A percentile compares a stretch with the other conserved stretches of the same genome.
phyloP scores from a whole-genome alignment of 2,888 invertebrate genomes.

The Achlya flavicornis region DNA sequence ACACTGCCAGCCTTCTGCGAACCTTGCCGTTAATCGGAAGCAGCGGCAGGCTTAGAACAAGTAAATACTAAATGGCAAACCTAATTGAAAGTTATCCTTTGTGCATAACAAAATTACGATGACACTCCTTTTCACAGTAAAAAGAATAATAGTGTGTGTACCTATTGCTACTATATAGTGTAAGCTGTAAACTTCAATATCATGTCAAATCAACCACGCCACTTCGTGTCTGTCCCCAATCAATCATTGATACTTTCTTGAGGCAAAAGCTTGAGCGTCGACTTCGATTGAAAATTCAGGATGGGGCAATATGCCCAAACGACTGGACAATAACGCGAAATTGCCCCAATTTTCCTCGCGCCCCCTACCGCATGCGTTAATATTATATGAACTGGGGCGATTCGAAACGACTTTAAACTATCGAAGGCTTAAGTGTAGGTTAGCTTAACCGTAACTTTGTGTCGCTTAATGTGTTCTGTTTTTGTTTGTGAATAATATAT shows the following conservation, averaged over 20 bases:
- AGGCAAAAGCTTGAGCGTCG: background rate
- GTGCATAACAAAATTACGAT: too few species aligned
- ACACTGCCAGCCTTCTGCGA: too few species aligned
- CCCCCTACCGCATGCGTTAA: background rate
- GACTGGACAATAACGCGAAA: background rate
- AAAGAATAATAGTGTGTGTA: too few species aligned
- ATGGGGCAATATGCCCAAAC: background rate
- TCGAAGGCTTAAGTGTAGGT: background rate
- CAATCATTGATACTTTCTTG: too few species aligned
- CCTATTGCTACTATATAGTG: too few species aligned
- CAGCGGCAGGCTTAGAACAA: too few species aligned
- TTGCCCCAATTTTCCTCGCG: background rate
- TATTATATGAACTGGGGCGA: background rate
- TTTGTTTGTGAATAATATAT: background rate
- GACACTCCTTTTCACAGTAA: too few species aligned
- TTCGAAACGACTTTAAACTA: background rate
- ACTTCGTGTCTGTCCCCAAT: too few species aligned
- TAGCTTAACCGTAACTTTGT: background rate
- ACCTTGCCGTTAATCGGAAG: too few species aligned
- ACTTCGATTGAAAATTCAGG: background rate
- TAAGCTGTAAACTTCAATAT: too few species aligned
- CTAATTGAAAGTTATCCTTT: too few species aligned
- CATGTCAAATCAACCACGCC: background rate
- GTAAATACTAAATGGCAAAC: too few species aligned
- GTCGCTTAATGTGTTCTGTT: background rate